These are phyloP conservation scores for Orthochromis indermauri DNA, from an alignment of 2,113 vertebrate species.

Conservation along the genomic window DNA sequence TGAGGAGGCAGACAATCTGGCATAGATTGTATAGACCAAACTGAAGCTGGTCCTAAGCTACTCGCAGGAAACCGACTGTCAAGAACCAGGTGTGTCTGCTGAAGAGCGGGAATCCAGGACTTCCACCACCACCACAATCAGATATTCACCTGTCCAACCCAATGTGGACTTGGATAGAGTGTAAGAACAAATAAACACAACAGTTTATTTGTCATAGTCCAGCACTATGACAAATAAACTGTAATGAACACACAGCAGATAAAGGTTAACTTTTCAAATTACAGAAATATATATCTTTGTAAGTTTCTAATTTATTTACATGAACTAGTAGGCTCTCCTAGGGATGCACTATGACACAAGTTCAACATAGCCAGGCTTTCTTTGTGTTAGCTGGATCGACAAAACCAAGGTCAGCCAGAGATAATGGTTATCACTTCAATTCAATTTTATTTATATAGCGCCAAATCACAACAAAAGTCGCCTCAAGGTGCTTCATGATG, in stretches of 20 bases:
- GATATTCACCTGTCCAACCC: not conserved
- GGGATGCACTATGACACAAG: not conserved
- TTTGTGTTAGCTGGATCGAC: not conserved
- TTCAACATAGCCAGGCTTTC: not conserved
- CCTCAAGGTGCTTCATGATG: too few species aligned
- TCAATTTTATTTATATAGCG: too few species aligned
- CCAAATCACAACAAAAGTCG: too few species aligned
- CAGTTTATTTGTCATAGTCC: not conserved
- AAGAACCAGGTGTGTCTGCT: not conserved
- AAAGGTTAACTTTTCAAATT: not conserved
- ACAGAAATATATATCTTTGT: not conserved
- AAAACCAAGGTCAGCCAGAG: not conserved
- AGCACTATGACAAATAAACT: not conserved
- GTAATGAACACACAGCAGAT: not conserved
- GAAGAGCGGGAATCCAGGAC: not conserved
- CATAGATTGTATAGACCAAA: not conserved
- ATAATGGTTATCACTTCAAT: not conserved
- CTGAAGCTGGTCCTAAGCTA: not conserved
- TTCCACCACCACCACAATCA: not conserved
- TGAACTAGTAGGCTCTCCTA: not conserved
- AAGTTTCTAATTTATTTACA: not conserved
- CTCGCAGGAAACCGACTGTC: rapidly evolving
- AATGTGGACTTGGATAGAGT: not conserved
- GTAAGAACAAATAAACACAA: not conserved
- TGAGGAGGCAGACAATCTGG: not conserved